phyloP scores from a whole-genome alignment of 2,797 vertebrate genomes.

The Rhyacichthys aspro region DNA sequence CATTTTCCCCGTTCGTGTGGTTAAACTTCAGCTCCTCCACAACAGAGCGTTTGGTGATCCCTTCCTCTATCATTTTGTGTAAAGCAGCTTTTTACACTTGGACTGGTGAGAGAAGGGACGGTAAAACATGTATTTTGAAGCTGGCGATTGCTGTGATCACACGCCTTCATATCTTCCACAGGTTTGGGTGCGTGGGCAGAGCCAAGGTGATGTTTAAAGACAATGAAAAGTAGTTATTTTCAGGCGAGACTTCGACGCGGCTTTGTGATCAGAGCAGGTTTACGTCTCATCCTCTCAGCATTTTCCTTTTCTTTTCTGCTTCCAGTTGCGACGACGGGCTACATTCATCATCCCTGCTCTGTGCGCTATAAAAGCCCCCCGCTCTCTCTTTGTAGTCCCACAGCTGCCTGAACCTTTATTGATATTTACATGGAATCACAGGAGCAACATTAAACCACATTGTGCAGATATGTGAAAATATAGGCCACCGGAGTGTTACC shows the following conservation, averaged over 20 bases:
- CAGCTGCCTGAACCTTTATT: slow-evolving; percentile 14
- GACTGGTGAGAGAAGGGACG: not conserved
- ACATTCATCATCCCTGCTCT: slow-evolving; percentile 32
- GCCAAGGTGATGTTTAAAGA: slow-evolving; percentile 48
- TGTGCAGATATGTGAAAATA: slow-evolving; percentile 20
- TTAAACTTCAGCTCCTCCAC: not conserved
- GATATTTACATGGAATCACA: slow-evolving; percentile 26
- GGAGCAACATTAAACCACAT: slow-evolving; percentile 29
- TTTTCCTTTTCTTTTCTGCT: slow-evolving; percentile 3
- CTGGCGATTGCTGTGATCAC: slow-evolving; percentile 3
- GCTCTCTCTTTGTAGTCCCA: not conserved
- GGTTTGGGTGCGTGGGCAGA: slow-evolving; percentile 33
- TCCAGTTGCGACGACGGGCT: slow-evolving; percentile 26
- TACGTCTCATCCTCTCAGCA: slow-evolving; percentile 8
- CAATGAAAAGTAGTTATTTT: slow-evolving; percentile 34
- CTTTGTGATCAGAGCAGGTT: slow-evolving; percentile 34
- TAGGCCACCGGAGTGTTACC: too few species aligned
- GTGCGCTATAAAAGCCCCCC: not conserved
- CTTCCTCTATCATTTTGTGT: not conserved
- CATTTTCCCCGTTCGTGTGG: not conserved
- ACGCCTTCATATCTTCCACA: slow-evolving; percentile 19
- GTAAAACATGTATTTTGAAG: slow-evolving; percentile 20
- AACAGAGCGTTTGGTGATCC: not conserved
- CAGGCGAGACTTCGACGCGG: slow-evolving; percentile 41
- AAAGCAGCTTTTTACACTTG: slow-evolving; percentile 2